Evolutionary conservation across 1,140 invertebrate genomes (phyloP), one percentile per base, ranked within the genome.

Genomic region (Zeugodacus cucurbitae): DNA sequence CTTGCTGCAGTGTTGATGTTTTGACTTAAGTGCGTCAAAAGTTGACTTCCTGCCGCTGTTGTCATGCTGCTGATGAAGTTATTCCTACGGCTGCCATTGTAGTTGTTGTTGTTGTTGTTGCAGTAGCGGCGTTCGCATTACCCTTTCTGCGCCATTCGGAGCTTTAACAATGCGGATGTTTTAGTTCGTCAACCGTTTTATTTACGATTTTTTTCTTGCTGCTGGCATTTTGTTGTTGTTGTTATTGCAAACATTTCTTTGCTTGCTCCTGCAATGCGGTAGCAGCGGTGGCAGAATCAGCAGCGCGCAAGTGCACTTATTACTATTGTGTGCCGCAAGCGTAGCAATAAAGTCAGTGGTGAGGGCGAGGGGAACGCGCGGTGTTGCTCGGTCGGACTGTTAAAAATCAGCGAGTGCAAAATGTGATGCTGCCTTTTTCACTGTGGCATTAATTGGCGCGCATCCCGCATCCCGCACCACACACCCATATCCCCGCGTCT

Each of bases 1-100:
- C 41, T 82, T n/a, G n/a, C n/a, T 82, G 6, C 74, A 3, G 74
- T 48, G 74, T 82, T 82, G 74, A 82, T 82, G 74, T 82, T 82
- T 82, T 82, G 74, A 82, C 48, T 82, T 82, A 82, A 82, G 74
- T 48, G 74, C 74, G 74, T 48, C 74, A 82, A 82, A 82, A 48
- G 74, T 82, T 82, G 41, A 82, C 41, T 82, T 82, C n/a, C 74
- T 82, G 74, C 41, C n/a, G 41, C 20, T n/a, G n/a, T n/a, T n/a
- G n/a, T n/a, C n/a, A n/a, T n/a, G n/a, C n/a, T 20, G 74, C 74
- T 48, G n/a, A 82, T 82, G 74, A 82, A 82, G 41, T 10, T 82
- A n/a, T 82, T 74, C 34, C 34, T n/a, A 70, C 10, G 3, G 7
- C 70, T 8, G 34, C 37, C 4, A n/a, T 20, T 74, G 6, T 20